Conservation (phyloP, 2,113 vertebrate species). For the Forbesichthys agassizii region DNA sequence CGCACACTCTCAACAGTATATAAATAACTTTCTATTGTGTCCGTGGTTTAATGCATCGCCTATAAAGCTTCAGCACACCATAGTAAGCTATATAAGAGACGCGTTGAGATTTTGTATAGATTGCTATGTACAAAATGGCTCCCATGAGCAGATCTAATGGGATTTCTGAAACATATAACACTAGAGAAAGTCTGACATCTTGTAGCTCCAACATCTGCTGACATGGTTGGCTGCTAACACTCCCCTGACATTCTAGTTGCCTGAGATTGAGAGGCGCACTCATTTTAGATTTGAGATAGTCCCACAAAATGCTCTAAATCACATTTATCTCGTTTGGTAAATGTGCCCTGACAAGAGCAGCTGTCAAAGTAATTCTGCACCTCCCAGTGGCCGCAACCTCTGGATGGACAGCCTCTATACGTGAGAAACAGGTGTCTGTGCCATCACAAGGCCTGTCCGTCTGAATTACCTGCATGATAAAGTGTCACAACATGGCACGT, state of each 20-base stretch:
- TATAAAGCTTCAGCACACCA: slow-evolving; percentile 39
- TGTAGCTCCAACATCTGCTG: slow-evolving; percentile 68
- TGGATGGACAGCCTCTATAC: background rate
- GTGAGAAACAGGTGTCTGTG: background rate
- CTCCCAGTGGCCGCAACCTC: background rate
- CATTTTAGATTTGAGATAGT: background rate
- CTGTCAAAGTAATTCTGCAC: background rate
- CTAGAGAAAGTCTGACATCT: slow-evolving; percentile 61
- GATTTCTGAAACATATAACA: slow-evolving; percentile 55
- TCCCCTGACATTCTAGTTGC: slow-evolving; percentile 55
- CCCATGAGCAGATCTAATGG: slow-evolving; percentile 58
- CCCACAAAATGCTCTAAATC: background rate
- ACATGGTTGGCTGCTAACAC: slow-evolving; percentile 55
- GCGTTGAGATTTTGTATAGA: slow-evolving; percentile 41
- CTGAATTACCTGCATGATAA: slow-evolving; percentile 4
- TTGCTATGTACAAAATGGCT: slow-evolving; percentile 43
- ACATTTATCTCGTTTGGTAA: too few species aligned
- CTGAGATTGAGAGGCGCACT: slow-evolving; percentile 25
- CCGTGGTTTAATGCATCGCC: slow-evolving; percentile 45
- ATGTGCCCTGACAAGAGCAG: background rate
- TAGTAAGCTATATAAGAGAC: slow-evolving; percentile 17
- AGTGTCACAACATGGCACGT: too few species aligned
- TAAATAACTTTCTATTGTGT: background rate
- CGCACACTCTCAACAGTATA: slow-evolving; percentile 1
- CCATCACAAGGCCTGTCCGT: background rate